Evolutionary conservation across 2,113 vertebrate genomes (phyloP), one percentile per base, ranked within the genome.

Genomic region (Glaucomys volans): DNA sequence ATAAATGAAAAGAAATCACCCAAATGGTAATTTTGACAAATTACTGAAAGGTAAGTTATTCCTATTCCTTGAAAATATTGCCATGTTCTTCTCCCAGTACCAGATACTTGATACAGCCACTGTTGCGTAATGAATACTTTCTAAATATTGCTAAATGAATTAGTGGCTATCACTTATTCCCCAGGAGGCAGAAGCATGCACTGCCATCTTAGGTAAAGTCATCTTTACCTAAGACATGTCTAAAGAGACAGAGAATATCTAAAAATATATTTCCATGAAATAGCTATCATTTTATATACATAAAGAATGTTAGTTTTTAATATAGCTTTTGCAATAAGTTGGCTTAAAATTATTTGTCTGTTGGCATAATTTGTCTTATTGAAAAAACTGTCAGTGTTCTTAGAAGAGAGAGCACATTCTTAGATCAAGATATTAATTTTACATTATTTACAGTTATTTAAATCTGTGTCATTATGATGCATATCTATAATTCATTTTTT

Each of bases 331-430:
- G 37, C 44, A 54, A 90, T 72, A 69, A 81, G 47, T 62, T 37
- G 50, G 2, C 47, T 96, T 90, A 16, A 94, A 94, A 52, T 84
- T 1, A 75, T 87, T 89, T 89, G 13, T 64, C 74, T 95, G 26
- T 83, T 59, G 11, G 4, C 79, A 52, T 59, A 83, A 92, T 76
- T 88, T 87, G 28, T 80, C 59, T 84, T 84, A 84, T 66, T 88
- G 22, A 92, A 86, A 90, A 95, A 94, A 42, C 5, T 8, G 35
- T 75, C 50, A 75, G 1, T 59, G 17, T 40, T 90, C 37, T 92
- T 24, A 44, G 47, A 90, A 71, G 44, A 79, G 5, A 66, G 88
- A 88, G 10, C 4, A 87, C 8, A 81, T 40, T 95, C 7, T 69
- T 90, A 92, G 47, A 94, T 79, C 44, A 54, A 71, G 30, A 66